A percentile compares a stretch with the other conserved stretches of the same genome.
phyloP scores from a whole-genome alignment of 2,797 vertebrate genomes.

The Poeciliopsis turneri region DNA sequence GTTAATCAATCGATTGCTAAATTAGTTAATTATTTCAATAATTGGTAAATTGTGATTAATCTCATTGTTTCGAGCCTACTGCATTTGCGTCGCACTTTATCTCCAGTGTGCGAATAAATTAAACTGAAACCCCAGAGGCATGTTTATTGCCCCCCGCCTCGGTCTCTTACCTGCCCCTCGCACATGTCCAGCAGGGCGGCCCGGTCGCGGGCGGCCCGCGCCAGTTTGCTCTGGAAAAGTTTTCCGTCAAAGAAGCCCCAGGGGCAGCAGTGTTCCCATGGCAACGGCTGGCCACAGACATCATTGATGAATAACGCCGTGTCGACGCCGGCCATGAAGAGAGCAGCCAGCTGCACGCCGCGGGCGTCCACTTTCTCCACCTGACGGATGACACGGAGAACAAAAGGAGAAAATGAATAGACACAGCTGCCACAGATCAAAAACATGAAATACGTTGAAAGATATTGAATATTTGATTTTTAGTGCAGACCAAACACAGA shows the following conservation, averaged over 20 bases:
- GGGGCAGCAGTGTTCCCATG: constrained; percentile 94
- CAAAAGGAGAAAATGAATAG: neutral
- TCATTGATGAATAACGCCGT: constrained; percentile 92
- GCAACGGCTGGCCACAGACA: constrained; percentile 92
- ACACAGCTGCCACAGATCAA: no score
- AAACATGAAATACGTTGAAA: no score
- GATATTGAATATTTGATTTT: no score
- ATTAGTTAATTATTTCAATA: no score
- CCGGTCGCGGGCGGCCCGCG: constrained; percentile 85
- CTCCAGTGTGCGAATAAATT: neutral
- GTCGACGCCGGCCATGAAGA: constrained; percentile 93
- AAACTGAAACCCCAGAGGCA: neutral
- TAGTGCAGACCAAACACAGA: no score
- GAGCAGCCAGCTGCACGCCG: constrained; percentile 90
- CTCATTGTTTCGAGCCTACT: neutral
- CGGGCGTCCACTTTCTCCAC: constrained; percentile 92
- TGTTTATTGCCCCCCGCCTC: neutral
- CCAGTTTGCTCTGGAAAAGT: constrained; percentile 92
- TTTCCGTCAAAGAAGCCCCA: constrained; percentile 96
- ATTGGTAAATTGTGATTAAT: neutral
- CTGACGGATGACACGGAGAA: constrained; percentile 61
- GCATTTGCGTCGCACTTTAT: neutral
- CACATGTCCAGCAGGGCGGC: constrained; percentile 90
- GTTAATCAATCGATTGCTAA: no score
- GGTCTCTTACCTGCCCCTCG: constrained; percentile 86